Evolutionary conservation across 2,113 vertebrate species (phyloP), one percentile per base, ranked within the genome.

Genomic region (Megaleporinus macrocephalus): DNA sequence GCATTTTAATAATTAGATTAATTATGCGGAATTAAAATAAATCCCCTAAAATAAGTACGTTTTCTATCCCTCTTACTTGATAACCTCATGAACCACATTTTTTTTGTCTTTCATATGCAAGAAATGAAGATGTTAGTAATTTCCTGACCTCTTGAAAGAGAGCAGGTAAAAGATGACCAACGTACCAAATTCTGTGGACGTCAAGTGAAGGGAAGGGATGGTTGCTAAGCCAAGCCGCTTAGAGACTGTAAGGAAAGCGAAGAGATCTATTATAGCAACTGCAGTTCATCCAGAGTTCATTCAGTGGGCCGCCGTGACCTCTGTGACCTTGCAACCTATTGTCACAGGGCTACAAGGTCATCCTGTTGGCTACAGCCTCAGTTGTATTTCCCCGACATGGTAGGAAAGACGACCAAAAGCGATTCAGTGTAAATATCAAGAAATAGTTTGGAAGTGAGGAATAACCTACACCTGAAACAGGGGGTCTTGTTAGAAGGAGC

Each of bases 361-460:
- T 69, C 72, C 24, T 68, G 49, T 26, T 22, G 20, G 22, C 62
- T 29, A 69, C 57, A 82, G 63, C 70, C 27, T 65, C 1, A 65
- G 26, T 15, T 29, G 27, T 18, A 7, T 33, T 30, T 66, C 27
- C 63, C 27, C 30, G 15, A 20, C 15, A 66, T 2, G 29, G 26
- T 66, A 4, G 12, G 63, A 30, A 30, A 9, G 29, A 18, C 29
- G 53, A 22, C 16, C 53, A 22, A 1, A 55, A 55, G 6, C 53
- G 1, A 22, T 55, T 6, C 3, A 66, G 20, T 16, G 15, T 66
- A 66, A 66, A 66, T 29, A 65, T 18, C 18, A 33, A 12, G 15
- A 63, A 63, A 63, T 16, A 63, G 29, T 63, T 27, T 63, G 61
- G 29, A 63, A 63, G 61, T 5, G 24, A 63, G 24, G 24, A 63